Evolutionary conservation across 2,113 vertebrate species (phyloP), one percentile per base, ranked within the genome.

Genomic region (Scomber scombrus): DNA sequence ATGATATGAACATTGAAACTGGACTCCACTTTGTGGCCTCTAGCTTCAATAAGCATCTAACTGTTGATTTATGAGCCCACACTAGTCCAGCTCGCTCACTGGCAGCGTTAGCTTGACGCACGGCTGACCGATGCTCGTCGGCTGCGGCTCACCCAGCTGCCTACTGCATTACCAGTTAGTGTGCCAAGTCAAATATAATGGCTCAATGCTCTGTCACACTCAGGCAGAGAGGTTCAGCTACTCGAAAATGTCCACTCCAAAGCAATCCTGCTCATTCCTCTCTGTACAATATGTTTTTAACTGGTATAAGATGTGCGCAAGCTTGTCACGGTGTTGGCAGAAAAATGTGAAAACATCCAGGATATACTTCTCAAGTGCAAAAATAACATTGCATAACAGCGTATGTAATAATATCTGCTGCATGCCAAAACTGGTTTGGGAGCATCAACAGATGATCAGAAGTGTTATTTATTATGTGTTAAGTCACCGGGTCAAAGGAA

Each of bases 1-100:
- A 18, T 2, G 47, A 63, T 34, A 73, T 43, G 68, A 46, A 62
- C 55, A 51, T 14, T 43, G 72, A 82, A 71, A 60, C 56, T 49
- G 67, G 46, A 58, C 75, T 64, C 70, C 18, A 4, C 51, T 54
- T 3, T 57, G 56, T 4, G 45, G 70, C 74, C 75, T 85, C 78
- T 63, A 72, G 83, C 80, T 78, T 73, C 85, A 89, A 71, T 78
- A 87, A 75, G 78, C 81, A 68, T 66, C 43, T 26, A 29, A 84
- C 67, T 82, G 85, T 81, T 94, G 93, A 94, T 95, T 95, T 95
- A 95, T 75, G 76, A 78, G 69, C 87, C 85, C 78, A 3, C 23
- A 13, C 43, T 0, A 78, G 83, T 74, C 54, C 78, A 80, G 65
- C 85, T 84, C 76, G 29, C 87, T 71, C 88, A 71, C 89, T 88